phyloP scores from a whole-genome alignment of 2,888 invertebrate species.

The Dryobotodes eremita region DNA sequence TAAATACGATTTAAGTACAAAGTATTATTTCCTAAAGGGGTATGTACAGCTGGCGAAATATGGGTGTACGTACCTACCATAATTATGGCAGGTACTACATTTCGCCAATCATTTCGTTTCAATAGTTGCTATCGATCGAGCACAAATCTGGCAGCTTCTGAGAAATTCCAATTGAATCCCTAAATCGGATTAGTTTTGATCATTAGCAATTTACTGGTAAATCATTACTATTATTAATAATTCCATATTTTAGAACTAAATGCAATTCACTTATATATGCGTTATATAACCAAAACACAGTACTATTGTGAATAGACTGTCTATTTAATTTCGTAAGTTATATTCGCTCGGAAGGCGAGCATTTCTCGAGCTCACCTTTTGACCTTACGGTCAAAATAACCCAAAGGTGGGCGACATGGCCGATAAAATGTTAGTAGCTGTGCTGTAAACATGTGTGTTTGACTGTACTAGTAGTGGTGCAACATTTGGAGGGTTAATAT shows the following conservation, averaged over 20 bases:
- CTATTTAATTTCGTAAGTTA: conserved; percentile 44
- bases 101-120: background rate
- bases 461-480: conserved; percentile 11
- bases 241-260: background rate
- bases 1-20: background rate
- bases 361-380: conserved; percentile 52
- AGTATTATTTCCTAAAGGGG: background rate
- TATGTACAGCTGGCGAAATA: background rate
- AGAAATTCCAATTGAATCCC: background rate
- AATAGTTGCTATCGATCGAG: background rate
- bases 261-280: background rate
- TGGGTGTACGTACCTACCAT: no score
- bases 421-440: conserved; percentile 31
- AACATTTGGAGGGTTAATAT: background rate
- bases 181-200: conserved; percentile 7
- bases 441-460: conserved; percentile 38
- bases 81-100: background rate
- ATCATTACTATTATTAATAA: background rate
- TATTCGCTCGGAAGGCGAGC: conserved; percentile 10
- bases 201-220: background rate
- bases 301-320: conserved; percentile 32
- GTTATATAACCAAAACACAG: conserved; percentile 10
- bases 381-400: conserved; percentile 38
- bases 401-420: conserved; percentile 28
- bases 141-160: conserved; percentile 1